These are phyloP conservation scores for Hypena proboscidalis DNA, from an alignment of 2,888 invertebrate species.

Conservation along the genomic window DNA sequence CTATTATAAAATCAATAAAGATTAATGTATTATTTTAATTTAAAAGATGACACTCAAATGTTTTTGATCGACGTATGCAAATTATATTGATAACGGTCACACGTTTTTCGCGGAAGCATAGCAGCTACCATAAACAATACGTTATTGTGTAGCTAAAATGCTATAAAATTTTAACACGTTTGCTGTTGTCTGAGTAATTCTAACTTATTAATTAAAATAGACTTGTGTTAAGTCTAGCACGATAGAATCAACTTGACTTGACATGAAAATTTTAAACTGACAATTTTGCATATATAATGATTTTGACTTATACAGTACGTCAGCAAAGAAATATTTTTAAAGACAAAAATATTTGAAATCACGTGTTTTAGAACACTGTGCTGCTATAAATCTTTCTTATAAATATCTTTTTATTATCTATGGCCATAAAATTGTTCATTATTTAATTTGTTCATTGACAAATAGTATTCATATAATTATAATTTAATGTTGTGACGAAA, in stretches of 20 bases:
- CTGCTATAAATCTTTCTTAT: too few species aligned
- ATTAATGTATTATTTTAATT: conserved; percentile 19
- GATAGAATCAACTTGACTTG: too few species aligned
- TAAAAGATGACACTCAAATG: conserved; percentile 4
- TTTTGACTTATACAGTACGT: too few species aligned
- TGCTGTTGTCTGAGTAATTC: neutral
- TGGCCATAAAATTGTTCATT: too few species aligned
- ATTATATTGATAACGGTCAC: conserved; percentile 16
- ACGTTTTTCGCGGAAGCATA: conserved; percentile 26
- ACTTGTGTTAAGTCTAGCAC: too few species aligned
- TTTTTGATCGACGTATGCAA: conserved; percentile 19
- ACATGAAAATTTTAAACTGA: too few species aligned
- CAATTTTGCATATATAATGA: too few species aligned
- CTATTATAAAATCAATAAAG: neutral
- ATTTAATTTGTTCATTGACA: too few species aligned
- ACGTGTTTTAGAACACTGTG: too few species aligned
- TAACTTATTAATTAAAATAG: neutral
- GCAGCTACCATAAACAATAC: conserved; percentile 13
- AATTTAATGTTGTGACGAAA: conserved; percentile 5
- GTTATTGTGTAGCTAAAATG: neutral
- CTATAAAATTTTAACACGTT: neutral
- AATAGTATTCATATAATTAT: neutral
- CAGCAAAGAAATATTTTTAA: too few species aligned
- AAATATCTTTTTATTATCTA: too few species aligned
- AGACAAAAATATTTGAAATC: too few species aligned